Evolutionary conservation across 2,797 vertebrate genomes (phyloP), one percentile per base, ranked within the genome.

Genomic region (Bovichtus variegatus): DNA sequence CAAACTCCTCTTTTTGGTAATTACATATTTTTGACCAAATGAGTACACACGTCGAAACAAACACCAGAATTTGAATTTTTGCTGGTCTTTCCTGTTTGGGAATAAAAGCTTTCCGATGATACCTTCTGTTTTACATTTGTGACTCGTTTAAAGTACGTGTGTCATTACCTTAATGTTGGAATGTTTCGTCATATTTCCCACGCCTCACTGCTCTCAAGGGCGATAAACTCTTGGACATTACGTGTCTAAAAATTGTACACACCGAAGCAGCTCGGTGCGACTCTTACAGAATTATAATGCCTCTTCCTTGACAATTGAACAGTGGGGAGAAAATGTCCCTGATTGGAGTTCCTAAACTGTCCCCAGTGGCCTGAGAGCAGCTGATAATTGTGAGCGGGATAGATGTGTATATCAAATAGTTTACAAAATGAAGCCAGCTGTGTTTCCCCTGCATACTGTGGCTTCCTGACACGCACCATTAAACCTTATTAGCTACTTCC

Each of bases 381-480:
- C 97, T 99, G 97, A 97, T 97, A 96, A 96, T 97, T 94, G 93
- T 93, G 95, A 95, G 92, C 93, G 92, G 95, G 96, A 97, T 96
- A 97, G 96, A 98, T 97, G 97, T 97, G 97, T 98, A 96, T 97
- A 99, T 99, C 96, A 98, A 97, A 99, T 96, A 99, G 97, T 99
- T 99, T 99, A 99, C 98, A 97, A 98, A 99, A 99, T 99, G 97
- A 98, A 99, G 97, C 97, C 98, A 99, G 98, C 98, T 99, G 97
- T 99, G 97, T 99, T 99, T 99, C 96, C 96, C 97, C 95, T 96
- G 96, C 97, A 97, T 96, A 96, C 96, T 97, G 97, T 96, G 96
- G 97, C 97, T 99, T 99, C 98, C 97, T 99, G 98, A 97, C 98
- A 99, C 92, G 97, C 97, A 97, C 97, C 98, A 99, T 99, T 99